Evolutionary conservation across 2,113 vertebrate species (phyloP).

Genomic region (Dolichotis patagonum): DNA sequence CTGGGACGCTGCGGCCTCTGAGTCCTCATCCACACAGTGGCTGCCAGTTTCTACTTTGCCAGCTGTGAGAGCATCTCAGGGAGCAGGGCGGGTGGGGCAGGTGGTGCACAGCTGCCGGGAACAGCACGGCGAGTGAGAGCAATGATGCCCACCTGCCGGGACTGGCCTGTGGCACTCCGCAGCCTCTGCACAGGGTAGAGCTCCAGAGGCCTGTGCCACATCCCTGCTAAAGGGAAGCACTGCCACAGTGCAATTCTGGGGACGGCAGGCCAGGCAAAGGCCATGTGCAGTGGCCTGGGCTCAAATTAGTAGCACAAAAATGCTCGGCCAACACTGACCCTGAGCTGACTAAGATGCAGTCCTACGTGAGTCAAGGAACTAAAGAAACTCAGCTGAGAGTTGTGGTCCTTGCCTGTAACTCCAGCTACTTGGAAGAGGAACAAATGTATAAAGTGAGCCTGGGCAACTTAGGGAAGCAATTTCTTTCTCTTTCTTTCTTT

Average conservation of each 20-base stretch:
- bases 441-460: neutral
- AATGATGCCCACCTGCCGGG: accelerated
- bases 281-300: accelerated
- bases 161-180: neutral
- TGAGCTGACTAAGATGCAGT: neutral
- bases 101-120: no score
- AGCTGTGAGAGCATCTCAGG: neutral
- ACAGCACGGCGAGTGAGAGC: neutral
- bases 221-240: neutral
- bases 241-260: neutral
- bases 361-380: no score
- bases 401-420: no score
- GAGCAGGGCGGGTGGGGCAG: neutral
- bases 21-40: no score
- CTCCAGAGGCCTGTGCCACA: neutral
- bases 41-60: neutral
- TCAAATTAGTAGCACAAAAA: neutral
- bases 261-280: neutral
- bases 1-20: neutral
- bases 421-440: no score
- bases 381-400: neutral
- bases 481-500: no score
- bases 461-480: neutral
- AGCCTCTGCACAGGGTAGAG: neutral
- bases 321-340: neutral